These are phyloP conservation scores for Thrips palmi DNA, from an alignment of 1,140 invertebrate genomes.

Conservation along the genomic window DNA sequence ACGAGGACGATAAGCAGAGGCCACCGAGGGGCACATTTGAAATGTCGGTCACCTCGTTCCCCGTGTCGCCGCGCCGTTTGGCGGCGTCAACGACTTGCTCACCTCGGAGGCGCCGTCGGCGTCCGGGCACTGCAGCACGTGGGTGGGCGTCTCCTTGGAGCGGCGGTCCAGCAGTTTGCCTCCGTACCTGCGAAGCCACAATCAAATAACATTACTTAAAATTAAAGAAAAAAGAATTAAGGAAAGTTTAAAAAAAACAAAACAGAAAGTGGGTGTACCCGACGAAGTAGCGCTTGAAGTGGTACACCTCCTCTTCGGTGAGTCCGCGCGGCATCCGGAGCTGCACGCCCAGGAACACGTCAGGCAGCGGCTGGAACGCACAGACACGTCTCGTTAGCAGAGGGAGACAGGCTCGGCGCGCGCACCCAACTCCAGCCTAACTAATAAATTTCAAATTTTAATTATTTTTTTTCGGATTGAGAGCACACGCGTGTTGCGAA, in stretches of 20 bases:
- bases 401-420: background rate
- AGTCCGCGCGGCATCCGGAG: constrained; percentile 11
- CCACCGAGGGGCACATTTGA: too few relatives aligned
- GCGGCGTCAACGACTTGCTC: too few relatives aligned
- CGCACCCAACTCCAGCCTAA: too few relatives aligned
- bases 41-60: too few relatives aligned
- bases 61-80: too few relatives aligned
- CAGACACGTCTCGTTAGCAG: background rate
- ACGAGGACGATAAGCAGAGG: too few relatives aligned
- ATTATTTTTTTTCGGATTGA: background rate
- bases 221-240: background rate
- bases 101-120: too few relatives aligned
- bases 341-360: constrained; percentile 17
- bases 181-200: constrained; percentile 4
- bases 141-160: too few relatives aligned
- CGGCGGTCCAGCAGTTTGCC: constrained; percentile 10
- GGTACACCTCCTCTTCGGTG: constrained; percentile 7
- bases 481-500: constrained; percentile 1
- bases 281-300: constrained; percentile 17
- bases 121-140: too few relatives aligned
- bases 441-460: background rate
- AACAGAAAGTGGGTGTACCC: constrained; percentile 16
- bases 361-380: constrained; percentile 18
- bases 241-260: background rate
- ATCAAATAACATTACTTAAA: constrained; percentile 1